Evolutionary conservation across 2,888 invertebrate genomes (phyloP).

Genomic region (Megalurothrips usitatus): DNA sequence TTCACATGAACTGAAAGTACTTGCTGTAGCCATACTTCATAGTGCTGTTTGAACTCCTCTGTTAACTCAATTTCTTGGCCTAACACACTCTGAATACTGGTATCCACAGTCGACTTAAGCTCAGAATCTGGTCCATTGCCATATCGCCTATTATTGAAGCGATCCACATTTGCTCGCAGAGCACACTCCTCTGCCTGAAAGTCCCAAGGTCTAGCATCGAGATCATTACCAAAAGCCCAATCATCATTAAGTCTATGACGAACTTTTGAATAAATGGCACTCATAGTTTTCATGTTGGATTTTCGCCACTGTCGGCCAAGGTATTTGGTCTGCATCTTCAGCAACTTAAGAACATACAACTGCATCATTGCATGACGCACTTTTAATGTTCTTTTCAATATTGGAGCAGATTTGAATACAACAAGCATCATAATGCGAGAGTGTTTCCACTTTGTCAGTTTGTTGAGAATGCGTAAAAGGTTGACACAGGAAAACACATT

Average conservation of each 20-base stretch:
- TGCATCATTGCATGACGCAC: slow-evolving; percentile 96
- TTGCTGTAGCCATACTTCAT: slow-evolving; percentile 91
- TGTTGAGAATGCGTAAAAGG: slow-evolving; percentile 91
- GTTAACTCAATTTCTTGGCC: slow-evolving; percentile 76
- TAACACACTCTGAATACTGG: slow-evolving; percentile 75
- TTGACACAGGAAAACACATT: slow-evolving; percentile 98
- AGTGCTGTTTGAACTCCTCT: slow-evolving; percentile 88
- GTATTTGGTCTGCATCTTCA: slow-evolving; percentile 99
- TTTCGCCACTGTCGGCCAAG: slow-evolving; percentile 98
- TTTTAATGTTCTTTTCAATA: slow-evolving; percentile 92
- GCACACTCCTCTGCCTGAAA: slow-evolving; percentile 97
- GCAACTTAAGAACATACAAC: slow-evolving; percentile 90
- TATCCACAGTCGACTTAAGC: slow-evolving; percentile 58
- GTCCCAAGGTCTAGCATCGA: slow-evolving; percentile 97
- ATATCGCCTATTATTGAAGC: slow-evolving; percentile 92
- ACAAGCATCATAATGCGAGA: slow-evolving; percentile 99
- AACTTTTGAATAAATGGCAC: slow-evolving; percentile 97
- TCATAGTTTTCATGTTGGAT: slow-evolving; percentile 99
- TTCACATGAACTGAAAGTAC: slow-evolving; percentile 82
- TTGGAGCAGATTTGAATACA: slow-evolving; percentile 98
- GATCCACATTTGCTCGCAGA: slow-evolving; percentile 86
- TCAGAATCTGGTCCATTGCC: slow-evolving; percentile 55
- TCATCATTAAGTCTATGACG: slow-evolving; percentile 96
- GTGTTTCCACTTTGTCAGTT: slow-evolving; percentile 99
- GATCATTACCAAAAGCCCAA: slow-evolving; percentile 99